phyloP scores from a whole-genome alignment of 2,888 invertebrate species.

The Orthonevra nobilis region DNA sequence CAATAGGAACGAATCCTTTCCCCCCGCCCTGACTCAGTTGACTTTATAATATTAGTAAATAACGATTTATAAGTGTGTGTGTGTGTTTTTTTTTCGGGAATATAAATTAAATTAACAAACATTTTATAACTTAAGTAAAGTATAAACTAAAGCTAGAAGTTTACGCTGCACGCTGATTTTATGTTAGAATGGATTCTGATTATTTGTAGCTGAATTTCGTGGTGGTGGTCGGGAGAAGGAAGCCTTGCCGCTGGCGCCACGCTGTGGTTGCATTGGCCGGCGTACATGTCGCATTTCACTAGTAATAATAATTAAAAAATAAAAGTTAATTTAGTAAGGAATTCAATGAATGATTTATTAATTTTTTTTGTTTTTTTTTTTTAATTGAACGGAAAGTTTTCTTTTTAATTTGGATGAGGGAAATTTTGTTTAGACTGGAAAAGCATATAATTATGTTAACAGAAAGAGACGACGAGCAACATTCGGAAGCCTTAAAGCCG shows the following conservation, averaged over 20 bases:
- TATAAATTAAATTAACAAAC: slow-evolving; percentile 67
- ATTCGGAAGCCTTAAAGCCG: too few relatives aligned
- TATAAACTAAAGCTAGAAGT: slow-evolving; percentile 83
- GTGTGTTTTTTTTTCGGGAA: not conserved
- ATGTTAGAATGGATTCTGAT: slow-evolving; percentile 84
- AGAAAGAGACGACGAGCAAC: too few relatives aligned
- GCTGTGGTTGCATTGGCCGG: slow-evolving; percentile 82
- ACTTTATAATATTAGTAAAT: slow-evolving; percentile 60
- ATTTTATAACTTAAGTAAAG: slow-evolving; percentile 82
- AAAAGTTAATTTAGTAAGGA: too few relatives aligned
- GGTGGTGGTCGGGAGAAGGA: slow-evolving; percentile 82
- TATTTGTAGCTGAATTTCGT: slow-evolving; percentile 81
- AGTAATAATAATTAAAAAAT: too few relatives aligned
- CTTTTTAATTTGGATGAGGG: too few relatives aligned
- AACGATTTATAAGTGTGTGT: slow-evolving; percentile 47
- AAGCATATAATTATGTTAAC: too few relatives aligned
- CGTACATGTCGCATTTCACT: slow-evolving; percentile 85
- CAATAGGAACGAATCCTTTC: slow-evolving; percentile 54
- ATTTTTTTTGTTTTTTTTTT: not conserved
- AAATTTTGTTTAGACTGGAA: too few relatives aligned
- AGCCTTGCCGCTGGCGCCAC: slow-evolving; percentile 82
- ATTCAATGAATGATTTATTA: too few relatives aligned
- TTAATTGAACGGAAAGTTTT: too few relatives aligned
- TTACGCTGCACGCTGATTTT: slow-evolving; percentile 81
- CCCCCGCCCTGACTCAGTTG: slow-evolving; percentile 27